Evolutionary conservation across 2,113 vertebrate species (phyloP), one percentile per base, ranked within the genome.

Genomic region (Sceloporus tristichus): DNA sequence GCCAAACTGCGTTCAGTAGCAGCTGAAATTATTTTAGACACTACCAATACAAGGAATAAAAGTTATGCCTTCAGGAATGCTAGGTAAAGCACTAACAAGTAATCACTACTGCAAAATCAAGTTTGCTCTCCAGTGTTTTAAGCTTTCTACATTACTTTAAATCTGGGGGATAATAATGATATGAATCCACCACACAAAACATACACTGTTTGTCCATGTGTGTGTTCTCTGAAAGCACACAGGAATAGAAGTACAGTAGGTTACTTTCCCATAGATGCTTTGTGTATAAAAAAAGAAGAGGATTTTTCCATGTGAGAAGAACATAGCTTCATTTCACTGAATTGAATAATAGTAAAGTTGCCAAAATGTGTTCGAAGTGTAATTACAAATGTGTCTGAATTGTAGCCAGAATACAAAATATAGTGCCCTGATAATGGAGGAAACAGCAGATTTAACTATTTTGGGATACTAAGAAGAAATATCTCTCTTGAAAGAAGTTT

Each of bases 21-120:
- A 87, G 88, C 65, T 1, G 0, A 2, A 13, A 90, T 86, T 82
- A 87, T 91, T 92, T 88, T 21, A 90, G 90, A 92, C 88, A 40
- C 92, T n/a, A 90, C 92, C 62, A 89, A 92, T 34, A 7, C 0
- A 4, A 84, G 91, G 92, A 95, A 95, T 82, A 93, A 89, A 93
- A 86, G 93, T 87, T 88, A 91, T 13, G 85, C 95, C 96, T 96
- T 92, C 92, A 96, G 95, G 93, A 96, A 94, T 0, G 1, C 13
- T 79, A 92, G 85, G 85, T n/a, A 40, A 79, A 92, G 73, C 82
- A 93, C 93, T 94, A 96, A 95, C 94, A 95, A 95, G 95, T 94
- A 94, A 95, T 94, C 88, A 90, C 90, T 91, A 88, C 80, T 91
- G 80, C 88, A 95, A 94, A 96, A 95, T 88, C 76, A 77, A 89